phyloP scores from a whole-genome alignment of 2,888 invertebrate species.

The Nomada ferruginata region DNA sequence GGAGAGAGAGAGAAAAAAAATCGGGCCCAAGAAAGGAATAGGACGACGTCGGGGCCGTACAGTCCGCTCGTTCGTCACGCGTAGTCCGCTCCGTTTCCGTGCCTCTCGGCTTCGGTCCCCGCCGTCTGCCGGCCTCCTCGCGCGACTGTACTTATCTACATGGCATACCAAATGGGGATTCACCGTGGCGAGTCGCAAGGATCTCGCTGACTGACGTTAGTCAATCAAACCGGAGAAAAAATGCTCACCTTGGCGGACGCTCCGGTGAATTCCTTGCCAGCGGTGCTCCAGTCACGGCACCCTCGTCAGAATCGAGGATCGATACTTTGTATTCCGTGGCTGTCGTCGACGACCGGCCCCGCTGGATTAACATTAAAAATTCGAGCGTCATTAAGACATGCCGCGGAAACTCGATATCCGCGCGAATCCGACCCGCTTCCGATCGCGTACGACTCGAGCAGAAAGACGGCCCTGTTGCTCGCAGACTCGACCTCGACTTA shows the following conservation, averaged over 20 bases:
- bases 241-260: constrained; percentile 81
- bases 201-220: constrained; percentile 82
- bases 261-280: constrained; percentile 76
- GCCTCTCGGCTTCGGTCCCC: neutral
- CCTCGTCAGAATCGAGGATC: constrained; percentile 49
- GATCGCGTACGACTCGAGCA: neutral
- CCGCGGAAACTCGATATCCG: constrained; percentile 53
- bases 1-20: constrained; percentile 36
- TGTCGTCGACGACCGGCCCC: constrained; percentile 8
- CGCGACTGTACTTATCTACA: constrained; percentile 81
- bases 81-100: neutral
- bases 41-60: constrained; percentile 52
- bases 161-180: constrained; percentile 82
- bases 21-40: constrained; percentile 57
- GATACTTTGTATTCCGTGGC: constrained; percentile 55
- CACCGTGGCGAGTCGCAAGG: constrained; percentile 75
- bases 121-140: constrained; percentile 27
- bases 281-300: constrained; percentile 67
- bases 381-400: constrained; percentile 57
- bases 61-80: constrained; percentile 41
- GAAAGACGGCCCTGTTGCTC: neutral
- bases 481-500: constrained; percentile 25
- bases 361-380: constrained; percentile 54
- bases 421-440: constrained; percentile 38
- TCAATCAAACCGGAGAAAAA: constrained; percentile 82